Evolutionary conservation across 2,113 vertebrate species (phyloP), one percentile per base, ranked within the genome.

Genomic region (Dasyprocta punctata): DNA sequence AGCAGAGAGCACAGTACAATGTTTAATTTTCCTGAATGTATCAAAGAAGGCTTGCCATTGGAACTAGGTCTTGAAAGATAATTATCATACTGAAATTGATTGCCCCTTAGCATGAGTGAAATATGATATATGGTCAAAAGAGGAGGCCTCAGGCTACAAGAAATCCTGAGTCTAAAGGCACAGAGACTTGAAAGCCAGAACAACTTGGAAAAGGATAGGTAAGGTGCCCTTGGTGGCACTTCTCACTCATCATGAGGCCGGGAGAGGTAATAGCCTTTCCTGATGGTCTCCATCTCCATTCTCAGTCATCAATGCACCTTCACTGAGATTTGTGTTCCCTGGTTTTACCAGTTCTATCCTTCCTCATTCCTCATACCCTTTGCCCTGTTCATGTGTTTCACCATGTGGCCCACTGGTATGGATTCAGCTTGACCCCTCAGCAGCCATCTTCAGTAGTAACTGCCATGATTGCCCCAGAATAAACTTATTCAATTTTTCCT

Each of bases 1-100:
- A 71, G 22, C 61, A 82, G 1, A 33, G 67, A 96, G 1, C 84
- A 85, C 38, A 20, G 19, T 47, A 16, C 17, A 24, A n/a, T 7
- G 28, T 93, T 89, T 63, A 87, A 30, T 52, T 94, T 92, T 95
- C 22, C 58, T 73, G 49, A 60, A 95, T 80, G 9, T 83, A 47
- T 73, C 60, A 30, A 89, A 54, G 60, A 91, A 83, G 17, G 24
- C 41, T 95, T 77, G 30, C 26, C 16, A 44, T n/a, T 36, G 10
- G 81, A 80, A 67, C 24, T 28, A 75, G 5, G 14, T 86, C 52
- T 89, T 58, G 7, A 92, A 75, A 95, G 92, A 78, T 33, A 92
- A 84, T 87, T 56, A 69, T 36, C 56, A 22, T 60, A 49, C 20
- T 75, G 28, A 67, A 96, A 71, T 30, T 49, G 33, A 90, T 89